Base-by-base conservation (phyloP, 2,888 invertebrate genomes). In the Drosophila borealis region DNA sequence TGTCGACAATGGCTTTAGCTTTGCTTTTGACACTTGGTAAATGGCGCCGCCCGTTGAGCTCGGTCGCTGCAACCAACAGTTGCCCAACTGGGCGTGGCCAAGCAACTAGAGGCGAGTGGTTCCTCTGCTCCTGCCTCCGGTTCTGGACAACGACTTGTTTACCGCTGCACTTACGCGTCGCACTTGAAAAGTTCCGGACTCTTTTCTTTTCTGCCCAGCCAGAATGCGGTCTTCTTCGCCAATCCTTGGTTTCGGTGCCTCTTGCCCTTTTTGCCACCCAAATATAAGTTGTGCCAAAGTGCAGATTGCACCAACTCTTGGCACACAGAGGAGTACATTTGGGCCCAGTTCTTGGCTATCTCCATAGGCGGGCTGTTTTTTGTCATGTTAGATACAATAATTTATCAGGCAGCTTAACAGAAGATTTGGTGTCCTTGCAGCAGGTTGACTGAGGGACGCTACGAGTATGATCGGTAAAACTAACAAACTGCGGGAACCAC, bases 1-100 rank as follows among this genome's bases (percentile, higher is more conserved):
- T 87, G 89, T 91, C 89, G 90, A 90, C 90, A 90, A 91, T 90
- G 85, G 90, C 90, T 90, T 90, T 90, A 90, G 90, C 89, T 90
- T 91, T 90, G 90, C 91, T 90, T 90, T 90, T 90, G 90, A 90
- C 90, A 91, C 91, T 90, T 88, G 80, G 79, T 81, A 88, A 89
- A 86, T 88, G 89, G 87, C 81, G 84, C 89, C 90, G 88, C 91
- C 91, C 80, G 91, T 88, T 89, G 91, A 79, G 91, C 76, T 63
- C 73, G 71, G 78, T 69, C 53, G 60, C 68, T 74, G 87, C 80
- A 85, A 78, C 88, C 68, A 77, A 68, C 78, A 80, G 73, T 70
- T 64, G 60, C 61, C 70, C 82, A 56, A 41, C 56, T 55, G 74
- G 68, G 74, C 78, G 74, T 73, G 74, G 55, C 44, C 17, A 5